A percentile compares a stretch with the other conserved stretches of the same genome.
phyloP scores from a whole-genome alignment of 2,888 invertebrate genomes.

The Neoaliturus tenellus region DNA sequence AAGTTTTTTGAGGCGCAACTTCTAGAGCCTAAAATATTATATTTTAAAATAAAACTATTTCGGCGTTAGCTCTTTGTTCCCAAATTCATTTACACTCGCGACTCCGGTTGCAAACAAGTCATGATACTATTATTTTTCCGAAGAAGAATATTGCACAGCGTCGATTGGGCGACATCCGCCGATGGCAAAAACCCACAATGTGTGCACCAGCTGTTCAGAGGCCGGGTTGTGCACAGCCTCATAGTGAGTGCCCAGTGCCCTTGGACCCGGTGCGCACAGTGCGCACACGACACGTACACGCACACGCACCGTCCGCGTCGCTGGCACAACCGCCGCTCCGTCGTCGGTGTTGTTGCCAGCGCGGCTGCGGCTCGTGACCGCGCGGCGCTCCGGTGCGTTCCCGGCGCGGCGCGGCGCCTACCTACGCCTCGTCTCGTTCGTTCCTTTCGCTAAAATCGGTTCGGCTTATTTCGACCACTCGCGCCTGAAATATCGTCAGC shows the following conservation, averaged over 20 bases:
- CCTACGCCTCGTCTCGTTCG: neutral
- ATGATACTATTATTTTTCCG: too few species aligned
- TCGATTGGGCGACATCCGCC: too few species aligned
- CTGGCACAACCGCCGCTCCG: neutral
- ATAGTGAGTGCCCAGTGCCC: neutral
- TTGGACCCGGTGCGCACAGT: neutral
- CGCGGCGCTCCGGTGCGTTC: neutral
- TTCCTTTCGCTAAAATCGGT: conserved; percentile 17
- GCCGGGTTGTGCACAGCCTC: too few species aligned
- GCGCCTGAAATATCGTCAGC: conserved; percentile 24
- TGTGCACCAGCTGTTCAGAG: neutral
- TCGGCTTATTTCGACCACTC: conserved; percentile 22
- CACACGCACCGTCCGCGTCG: neutral
- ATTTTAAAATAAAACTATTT: too few species aligned
- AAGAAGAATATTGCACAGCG: too few species aligned
- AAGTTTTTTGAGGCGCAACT: too few species aligned
- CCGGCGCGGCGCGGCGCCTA: conserved; percentile 28
- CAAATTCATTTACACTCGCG: too few species aligned
- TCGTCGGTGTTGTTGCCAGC: neutral
- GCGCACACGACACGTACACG: neutral
- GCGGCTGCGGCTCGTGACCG: conserved; percentile 2
- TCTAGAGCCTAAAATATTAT: too few species aligned
- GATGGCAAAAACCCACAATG: neutral
- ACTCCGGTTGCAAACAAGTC: too few species aligned
- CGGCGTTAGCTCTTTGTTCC: too few species aligned